Percentiles rank a stretch among this genome's conserved stretches.
phyloP scores from a whole-genome alignment of 2,797 vertebrate species.

The Synanceia verrucosa region DNA sequence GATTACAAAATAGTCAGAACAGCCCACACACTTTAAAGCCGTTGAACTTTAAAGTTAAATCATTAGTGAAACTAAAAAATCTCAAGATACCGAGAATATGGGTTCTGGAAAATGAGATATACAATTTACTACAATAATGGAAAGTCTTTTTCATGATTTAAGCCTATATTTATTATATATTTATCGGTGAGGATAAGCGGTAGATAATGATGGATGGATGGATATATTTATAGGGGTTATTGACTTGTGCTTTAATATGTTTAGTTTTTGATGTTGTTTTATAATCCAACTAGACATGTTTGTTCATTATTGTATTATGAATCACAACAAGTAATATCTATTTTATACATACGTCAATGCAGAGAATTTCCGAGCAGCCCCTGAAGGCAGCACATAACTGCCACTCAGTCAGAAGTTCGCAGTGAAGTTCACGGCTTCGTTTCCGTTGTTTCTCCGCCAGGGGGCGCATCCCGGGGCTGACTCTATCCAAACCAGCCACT shows the following conservation, averaged over 20 bases:
- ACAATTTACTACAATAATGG: too few relatives aligned
- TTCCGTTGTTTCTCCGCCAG: slow-evolving; percentile 61
- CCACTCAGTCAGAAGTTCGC: slow-evolving; percentile 42
- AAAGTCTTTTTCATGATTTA: not conserved
- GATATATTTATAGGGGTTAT: not conserved
- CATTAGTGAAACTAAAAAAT: not conserved
- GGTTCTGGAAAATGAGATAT: not conserved
- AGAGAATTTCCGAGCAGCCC: slow-evolving; percentile 27
- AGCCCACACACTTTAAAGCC: not conserved
- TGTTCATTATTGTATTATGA: not conserved
- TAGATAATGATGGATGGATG: too few relatives aligned
- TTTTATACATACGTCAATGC: not conserved
- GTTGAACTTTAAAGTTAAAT: too few relatives aligned
- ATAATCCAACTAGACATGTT: not conserved
- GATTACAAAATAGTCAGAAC: not conserved
- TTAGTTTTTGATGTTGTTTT: not conserved
- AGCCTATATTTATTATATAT: too few relatives aligned
- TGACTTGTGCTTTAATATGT: not conserved
- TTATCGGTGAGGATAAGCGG: too few relatives aligned
- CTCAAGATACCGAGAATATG: not conserved
- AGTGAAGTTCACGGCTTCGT: slow-evolving; percentile 18
- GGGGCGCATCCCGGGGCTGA: slow-evolving; percentile 64
- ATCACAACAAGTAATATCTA: not conserved
- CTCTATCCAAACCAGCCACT: slow-evolving; percentile 57
- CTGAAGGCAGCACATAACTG: slow-evolving; percentile 48